These are phyloP conservation scores for Junco hyemalis DNA, from an alignment of 2,113 vertebrate species.

Conservation along the genomic window DNA sequence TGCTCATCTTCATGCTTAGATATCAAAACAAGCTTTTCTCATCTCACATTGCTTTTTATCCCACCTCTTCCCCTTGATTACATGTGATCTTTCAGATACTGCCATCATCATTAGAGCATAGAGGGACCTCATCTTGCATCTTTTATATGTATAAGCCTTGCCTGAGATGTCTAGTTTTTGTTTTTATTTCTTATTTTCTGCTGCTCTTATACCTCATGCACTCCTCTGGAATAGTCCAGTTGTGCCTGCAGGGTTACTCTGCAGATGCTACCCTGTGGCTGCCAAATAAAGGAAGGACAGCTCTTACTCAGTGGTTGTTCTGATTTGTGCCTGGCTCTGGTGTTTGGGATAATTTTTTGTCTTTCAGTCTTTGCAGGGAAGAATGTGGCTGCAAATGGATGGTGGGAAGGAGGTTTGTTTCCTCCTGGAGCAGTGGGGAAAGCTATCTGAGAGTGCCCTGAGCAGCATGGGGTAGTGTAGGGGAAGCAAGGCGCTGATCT, in stretches of 20 bases:
- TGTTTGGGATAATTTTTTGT: not conserved
- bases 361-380: not conserved
- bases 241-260: not conserved
- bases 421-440: not conserved
- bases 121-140: not conserved
- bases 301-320: not conserved
- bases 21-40: not conserved
- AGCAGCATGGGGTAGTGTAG: not conserved
- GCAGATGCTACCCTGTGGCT: not conserved
- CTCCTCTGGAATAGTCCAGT: not conserved
- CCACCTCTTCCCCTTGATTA: not conserved
- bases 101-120: fast-evolving
- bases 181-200: not conserved
- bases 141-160: not conserved
- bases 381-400: not conserved
- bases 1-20: not conserved
- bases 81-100: not conserved
- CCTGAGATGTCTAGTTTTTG: not conserved
- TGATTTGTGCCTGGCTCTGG: not conserved
- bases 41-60: not conserved
- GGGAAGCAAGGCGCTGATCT: not conserved
- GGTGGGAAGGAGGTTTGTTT: not conserved
- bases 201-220: not conserved
- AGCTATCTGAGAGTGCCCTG: not conserved
- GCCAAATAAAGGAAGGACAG: fast-evolving